These are phyloP conservation scores for Drosophila mayri DNA, from an alignment of 1,140 invertebrate genomes.

Conservation along the genomic window DNA sequence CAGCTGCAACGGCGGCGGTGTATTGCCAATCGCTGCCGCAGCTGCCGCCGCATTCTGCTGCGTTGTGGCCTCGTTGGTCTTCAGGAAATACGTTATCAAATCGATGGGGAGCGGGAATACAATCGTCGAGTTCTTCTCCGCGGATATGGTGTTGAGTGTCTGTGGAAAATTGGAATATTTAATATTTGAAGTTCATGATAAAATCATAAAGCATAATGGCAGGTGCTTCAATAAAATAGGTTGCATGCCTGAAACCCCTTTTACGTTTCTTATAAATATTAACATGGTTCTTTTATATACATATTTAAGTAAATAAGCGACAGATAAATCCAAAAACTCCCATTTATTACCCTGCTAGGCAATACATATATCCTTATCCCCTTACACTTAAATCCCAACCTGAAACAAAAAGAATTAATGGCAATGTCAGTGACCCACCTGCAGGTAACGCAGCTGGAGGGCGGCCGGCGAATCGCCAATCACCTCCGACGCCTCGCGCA, in stretches of 20 bases:
- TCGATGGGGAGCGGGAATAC: conserved; percentile 98
- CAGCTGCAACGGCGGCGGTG: conserved; percentile 46
- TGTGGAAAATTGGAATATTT: conserved; percentile 84
- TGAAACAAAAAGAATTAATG: background rate
- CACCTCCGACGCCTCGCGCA: conserved; percentile 96
- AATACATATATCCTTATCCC: background rate
- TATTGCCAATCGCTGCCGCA: conserved; percentile 55
- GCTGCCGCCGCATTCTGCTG: conserved; percentile 65
- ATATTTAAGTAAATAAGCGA: background rate
- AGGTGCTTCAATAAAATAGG: background rate
- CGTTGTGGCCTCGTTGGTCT: conserved; percentile 68
- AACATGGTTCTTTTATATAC: background rate
- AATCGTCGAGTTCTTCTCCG: conserved; percentile 99
- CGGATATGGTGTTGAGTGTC: conserved; percentile 97
- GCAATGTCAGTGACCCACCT: conserved; percentile 60
- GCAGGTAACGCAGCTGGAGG: conserved; percentile 88
- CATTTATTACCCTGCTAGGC: background rate
- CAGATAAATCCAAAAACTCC: background rate
- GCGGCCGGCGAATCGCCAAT: conserved; percentile 96
- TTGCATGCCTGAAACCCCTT: background rate
- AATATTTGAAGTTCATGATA: background rate
- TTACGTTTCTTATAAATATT: background rate
- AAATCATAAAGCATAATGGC: background rate
- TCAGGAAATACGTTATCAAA: conserved; percentile 92
- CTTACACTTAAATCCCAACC: no score